These are phyloP conservation scores for Machimus rusticus DNA, from an alignment of 2,888 invertebrate species.

Conservation along the genomic window DNA sequence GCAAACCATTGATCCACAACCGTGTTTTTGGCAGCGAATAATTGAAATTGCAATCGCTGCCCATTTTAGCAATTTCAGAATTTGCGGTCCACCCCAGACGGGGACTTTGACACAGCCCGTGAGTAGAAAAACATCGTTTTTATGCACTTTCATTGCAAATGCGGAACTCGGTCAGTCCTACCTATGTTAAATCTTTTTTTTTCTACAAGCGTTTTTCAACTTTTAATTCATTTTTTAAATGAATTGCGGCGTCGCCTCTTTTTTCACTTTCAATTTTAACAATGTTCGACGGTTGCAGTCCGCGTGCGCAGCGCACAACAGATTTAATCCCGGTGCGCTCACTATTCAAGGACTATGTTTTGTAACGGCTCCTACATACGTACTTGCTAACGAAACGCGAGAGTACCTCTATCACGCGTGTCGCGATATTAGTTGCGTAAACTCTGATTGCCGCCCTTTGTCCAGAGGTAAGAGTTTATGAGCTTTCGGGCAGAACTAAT, in stretches of 20 bases:
- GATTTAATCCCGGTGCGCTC: not conserved
- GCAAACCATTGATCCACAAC: not conserved
- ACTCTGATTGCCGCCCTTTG: not conserved
- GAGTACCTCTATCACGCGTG: not conserved
- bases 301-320: not conserved
- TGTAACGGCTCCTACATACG: not conserved
- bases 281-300: not conserved
- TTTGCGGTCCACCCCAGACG: not conserved
- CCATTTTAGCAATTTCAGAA: not conserved
- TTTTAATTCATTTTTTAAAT: not conserved
- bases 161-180: not conserved
- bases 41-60: not conserved
- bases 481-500: not conserved
- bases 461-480: not conserved
- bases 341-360: not conserved
- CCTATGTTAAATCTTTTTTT: not conserved
- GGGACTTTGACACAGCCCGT: not conserved
- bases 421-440: not conserved
- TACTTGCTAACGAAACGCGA: not conserved
- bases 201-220: not conserved
- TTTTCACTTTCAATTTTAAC: not conserved
- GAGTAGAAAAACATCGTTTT: not conserved
- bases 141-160: conserved; percentile 3
- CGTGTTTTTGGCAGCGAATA: not conserved
- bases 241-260: not conserved